A percentile compares a stretch with the other conserved stretches of the same genome.
Conservation (phyloP, 1,140 invertebrate species). For the Drosophila elegans region DNA sequence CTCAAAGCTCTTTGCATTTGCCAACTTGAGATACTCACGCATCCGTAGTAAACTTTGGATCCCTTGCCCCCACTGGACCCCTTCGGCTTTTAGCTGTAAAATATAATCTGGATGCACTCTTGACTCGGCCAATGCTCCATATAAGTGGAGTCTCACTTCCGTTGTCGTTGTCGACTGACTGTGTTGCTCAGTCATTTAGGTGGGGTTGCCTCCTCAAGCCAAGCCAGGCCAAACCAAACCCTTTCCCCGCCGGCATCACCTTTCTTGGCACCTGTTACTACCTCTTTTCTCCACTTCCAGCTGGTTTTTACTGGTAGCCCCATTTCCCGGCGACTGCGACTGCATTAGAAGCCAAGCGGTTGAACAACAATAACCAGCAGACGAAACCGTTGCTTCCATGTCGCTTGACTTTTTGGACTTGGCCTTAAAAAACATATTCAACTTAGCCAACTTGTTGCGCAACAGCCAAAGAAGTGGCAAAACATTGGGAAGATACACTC, state of each 20-base stretch:
- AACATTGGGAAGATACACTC: neutral
- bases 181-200: neutral
- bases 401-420: constrained; percentile 41
- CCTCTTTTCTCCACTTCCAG: constrained; percentile 5
- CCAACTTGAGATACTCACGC: constrained; percentile 3
- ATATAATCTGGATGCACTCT: constrained; percentile 64
- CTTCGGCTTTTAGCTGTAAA: constrained; percentile 17
- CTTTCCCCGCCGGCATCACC: constrained; percentile 8
- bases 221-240: neutral
- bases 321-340: constrained; percentile 63
- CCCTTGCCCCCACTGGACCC: neutral
- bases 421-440: constrained; percentile 58
- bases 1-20: constrained; percentile 4
- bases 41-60: constrained; percentile 36
- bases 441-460: constrained; percentile 61
- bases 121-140: constrained; percentile 54
- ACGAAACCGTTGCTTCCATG: constrained; percentile 28
- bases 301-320: constrained; percentile 60
- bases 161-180: constrained; percentile 24
- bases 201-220: neutral
- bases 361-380: constrained; percentile 33
- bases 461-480: constrained; percentile 33
- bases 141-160: constrained; percentile 52
- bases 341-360: constrained; percentile 73
- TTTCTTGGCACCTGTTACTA: constrained; percentile 23